A percentile compares a stretch with the other conserved stretches of the same genome.
phyloP scores from a whole-genome alignment of 2,113 vertebrate genomes.

The Phrynosoma blainvillii region DNA sequence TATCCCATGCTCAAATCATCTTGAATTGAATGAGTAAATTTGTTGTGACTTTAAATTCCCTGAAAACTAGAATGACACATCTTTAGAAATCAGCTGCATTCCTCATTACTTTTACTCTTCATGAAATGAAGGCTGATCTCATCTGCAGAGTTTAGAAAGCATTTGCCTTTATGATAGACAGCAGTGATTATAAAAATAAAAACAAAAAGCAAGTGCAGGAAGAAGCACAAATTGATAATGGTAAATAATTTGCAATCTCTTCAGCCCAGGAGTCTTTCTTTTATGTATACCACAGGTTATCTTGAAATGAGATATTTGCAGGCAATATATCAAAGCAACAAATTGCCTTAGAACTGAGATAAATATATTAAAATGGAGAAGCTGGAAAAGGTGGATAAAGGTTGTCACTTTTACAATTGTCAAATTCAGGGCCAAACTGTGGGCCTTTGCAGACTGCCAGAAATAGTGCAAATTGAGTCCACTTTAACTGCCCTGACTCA shows the following conservation, averaged over 20 bases:
- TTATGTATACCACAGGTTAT: constrained; percentile 26
- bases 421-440: not conserved
- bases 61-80: not conserved
- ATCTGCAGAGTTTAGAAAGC: not conserved
- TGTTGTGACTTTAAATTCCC: not conserved
- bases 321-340: constrained; percentile 32
- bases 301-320: constrained; percentile 2
- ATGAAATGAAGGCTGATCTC: not conserved
- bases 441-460: too few species aligned
- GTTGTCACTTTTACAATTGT: not conserved
- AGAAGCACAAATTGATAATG: not conserved
- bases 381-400: constrained; percentile 8
- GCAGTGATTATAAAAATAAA: not conserved
- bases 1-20: not conserved
- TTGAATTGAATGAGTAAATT: not conserved
- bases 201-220: not conserved
- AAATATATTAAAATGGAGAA: constrained; percentile 32
- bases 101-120: not conserved
- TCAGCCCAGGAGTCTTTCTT: not conserved
- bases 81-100: not conserved
- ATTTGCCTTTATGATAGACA: not conserved
- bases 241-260: constrained; percentile 13
- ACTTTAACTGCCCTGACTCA: too few species aligned
- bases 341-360: constrained; percentile 33
- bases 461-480: too few species aligned